Evolutionary conservation across 2,797 vertebrate species (phyloP), one percentile per base, ranked within the genome.

Genomic region (Lithobates sylvaticus): DNA sequence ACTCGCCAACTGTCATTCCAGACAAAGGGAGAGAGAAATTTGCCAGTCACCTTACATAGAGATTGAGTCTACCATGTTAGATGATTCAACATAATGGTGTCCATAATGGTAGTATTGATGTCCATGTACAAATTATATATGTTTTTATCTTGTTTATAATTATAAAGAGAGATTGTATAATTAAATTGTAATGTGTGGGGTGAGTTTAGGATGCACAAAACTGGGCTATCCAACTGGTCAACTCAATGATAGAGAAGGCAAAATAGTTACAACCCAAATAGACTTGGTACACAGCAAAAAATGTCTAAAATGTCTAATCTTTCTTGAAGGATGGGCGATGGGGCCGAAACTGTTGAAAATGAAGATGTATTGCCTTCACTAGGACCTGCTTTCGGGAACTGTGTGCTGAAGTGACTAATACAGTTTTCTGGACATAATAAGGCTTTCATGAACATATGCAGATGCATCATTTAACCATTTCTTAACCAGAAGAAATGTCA

Each of bases 351-450:
- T 42, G 47, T 10, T 78, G 5, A 79, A 47, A 64, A 78, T 72
- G 32, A 75, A 80, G 72, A 86, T 81, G 76, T 86, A 86, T 86
- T 32, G 74, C 78, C 47, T 70, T 81, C 84, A 81, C 29, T 69
- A 18, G 76, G 47, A 76, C 39, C 71, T 29, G 32, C 64, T 86
- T 58, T 86, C 32, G 61, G 68, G 72, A 86, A 34, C 69, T 67
- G 58, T 54, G 58, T 74, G 21, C 47, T 44, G 6, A 75, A 70
- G 47, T 86, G 72, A 80, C 74, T 85, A 73, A 85, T 85, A 76
- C 71, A 44, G 76, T 81, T 80, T 81, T 76, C 21, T 61, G 81
- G 78, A 58, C 84, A 76, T 78, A 75, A 61, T 68, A 44, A 61
- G 42, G 29, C 64, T 71, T 76, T 76, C 71, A 81, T 75, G 27